phyloP scores from a whole-genome alignment of 2,113 vertebrate species.

The Chrysochloris asiatica region DNA sequence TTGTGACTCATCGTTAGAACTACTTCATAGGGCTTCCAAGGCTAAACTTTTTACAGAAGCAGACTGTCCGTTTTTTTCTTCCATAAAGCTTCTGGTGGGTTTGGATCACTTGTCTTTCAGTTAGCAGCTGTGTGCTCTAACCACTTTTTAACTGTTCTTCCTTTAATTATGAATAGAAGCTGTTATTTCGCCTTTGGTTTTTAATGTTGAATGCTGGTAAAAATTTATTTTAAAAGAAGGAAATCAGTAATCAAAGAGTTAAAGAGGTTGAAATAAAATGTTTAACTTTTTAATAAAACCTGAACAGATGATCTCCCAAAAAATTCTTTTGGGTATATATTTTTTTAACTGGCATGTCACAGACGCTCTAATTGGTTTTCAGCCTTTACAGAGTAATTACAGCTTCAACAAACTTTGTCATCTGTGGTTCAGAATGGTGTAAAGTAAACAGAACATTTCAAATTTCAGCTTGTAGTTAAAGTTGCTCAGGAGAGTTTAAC shows the following conservation, averaged over 20 bases:
- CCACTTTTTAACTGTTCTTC: neutral
- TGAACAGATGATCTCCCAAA: slow-evolving; percentile 82
- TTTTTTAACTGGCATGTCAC: slow-evolving; percentile 84
- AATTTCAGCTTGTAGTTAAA: slow-evolving; percentile 83
- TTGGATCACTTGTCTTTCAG: neutral
- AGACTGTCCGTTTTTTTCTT: neutral
- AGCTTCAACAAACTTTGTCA: slow-evolving; percentile 87
- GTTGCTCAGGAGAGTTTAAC: slow-evolving; percentile 81
- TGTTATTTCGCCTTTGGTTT: neutral
- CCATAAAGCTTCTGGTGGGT: neutral
- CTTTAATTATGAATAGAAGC: neutral
- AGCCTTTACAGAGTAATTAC: slow-evolving; percentile 86
- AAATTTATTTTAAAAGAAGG: slow-evolving; percentile 53
- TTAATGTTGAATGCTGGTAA: neutral
- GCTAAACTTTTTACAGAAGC: neutral
- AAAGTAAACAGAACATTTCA: slow-evolving; percentile 86
- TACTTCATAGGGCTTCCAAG: neutral
- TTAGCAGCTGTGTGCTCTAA: neutral
- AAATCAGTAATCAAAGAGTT: slow-evolving; percentile 78
- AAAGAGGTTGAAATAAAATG: slow-evolving; percentile 81
- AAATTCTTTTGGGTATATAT: slow-evolving; percentile 53
- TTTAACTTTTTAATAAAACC: slow-evolving; percentile 85
- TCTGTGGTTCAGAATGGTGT: slow-evolving; percentile 87
- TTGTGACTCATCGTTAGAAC: neutral
- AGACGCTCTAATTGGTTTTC: slow-evolving; percentile 86